Conservation (phyloP, 2,888 invertebrate species). For the Icerya purchasi region DNA sequence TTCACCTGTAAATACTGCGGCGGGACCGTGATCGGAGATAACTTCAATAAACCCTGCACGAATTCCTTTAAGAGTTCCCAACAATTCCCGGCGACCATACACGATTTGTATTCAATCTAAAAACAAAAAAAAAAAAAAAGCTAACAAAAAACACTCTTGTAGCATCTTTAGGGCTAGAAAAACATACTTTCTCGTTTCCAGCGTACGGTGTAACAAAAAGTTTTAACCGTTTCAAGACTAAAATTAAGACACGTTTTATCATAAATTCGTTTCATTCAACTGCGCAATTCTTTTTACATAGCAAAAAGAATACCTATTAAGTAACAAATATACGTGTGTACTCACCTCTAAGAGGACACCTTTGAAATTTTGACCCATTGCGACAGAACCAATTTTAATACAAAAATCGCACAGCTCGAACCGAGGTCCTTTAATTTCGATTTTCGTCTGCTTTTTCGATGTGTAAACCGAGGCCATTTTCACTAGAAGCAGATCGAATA, state of each 20-base stretch:
- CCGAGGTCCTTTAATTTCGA: conserved; percentile 71
- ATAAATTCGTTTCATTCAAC: too few species aligned
- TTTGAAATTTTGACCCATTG: conserved; percentile 80
- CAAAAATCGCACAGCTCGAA: conserved; percentile 81
- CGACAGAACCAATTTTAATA: conserved; percentile 78
- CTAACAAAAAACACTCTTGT: too few species aligned
- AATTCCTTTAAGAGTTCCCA: conserved; percentile 85
- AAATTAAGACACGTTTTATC: not conserved
- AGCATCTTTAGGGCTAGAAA: too few species aligned
- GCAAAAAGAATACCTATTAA: too few species aligned
- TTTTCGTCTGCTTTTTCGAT: conserved; percentile 69
- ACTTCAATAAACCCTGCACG: conserved; percentile 70
- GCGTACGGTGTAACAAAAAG: too few species aligned
- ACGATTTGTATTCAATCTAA: conserved; percentile 76
- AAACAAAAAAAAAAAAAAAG: conserved; percentile 13
- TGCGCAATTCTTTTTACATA: too few species aligned
- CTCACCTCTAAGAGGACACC: conserved; percentile 73
- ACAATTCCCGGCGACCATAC: conserved; percentile 65
- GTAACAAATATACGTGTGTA: too few species aligned
- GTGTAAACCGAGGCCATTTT: conserved; percentile 73
- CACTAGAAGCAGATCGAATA: conserved; percentile 75
- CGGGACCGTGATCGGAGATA: conserved; percentile 45
- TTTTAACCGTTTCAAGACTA: not conserved
- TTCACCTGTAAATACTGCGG: conserved; percentile 42
- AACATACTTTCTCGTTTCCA: too few species aligned